A percentile compares a stretch with the other conserved stretches of the same genome.
Evolutionary conservation across 2,113 vertebrate species (phyloP).

Genomic region (Rhizomys pruinosus): DNA sequence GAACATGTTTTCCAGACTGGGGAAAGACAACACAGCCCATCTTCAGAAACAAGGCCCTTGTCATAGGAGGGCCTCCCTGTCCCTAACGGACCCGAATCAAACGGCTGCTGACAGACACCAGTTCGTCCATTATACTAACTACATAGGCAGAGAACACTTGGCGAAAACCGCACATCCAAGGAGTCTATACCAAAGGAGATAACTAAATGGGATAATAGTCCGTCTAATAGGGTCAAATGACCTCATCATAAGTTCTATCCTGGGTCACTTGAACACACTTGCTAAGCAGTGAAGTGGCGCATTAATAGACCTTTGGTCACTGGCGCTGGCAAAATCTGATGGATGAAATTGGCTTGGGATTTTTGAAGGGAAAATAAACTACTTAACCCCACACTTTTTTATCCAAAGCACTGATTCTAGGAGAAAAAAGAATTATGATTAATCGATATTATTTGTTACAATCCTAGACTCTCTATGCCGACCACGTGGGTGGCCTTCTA

Average conservation of each 20-base stretch:
- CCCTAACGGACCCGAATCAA: constrained; percentile 59
- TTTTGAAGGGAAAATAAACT: constrained; percentile 44
- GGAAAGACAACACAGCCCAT: constrained; percentile 59
- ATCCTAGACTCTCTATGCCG: background rate
- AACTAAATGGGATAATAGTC: constrained; percentile 80
- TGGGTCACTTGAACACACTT: constrained; percentile 71
- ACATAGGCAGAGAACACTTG: constrained; percentile 81
- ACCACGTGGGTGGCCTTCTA: background rate
- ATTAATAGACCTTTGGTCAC: constrained; percentile 74
- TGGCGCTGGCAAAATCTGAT: constrained; percentile 63
- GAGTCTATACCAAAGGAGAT: constrained; percentile 74
- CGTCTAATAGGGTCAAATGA: constrained; percentile 81
- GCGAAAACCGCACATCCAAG: constrained; percentile 74
- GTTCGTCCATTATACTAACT: constrained; percentile 78
- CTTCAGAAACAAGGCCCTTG: constrained; percentile 74
- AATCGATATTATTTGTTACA: constrained; percentile 45
- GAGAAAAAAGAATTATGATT: constrained; percentile 52
- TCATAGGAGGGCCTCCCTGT: constrained; percentile 41
- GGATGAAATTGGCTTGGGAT: constrained; percentile 53
- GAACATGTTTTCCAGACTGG: constrained; percentile 74
- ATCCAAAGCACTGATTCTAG: constrained; percentile 30
- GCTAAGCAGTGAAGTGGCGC: constrained; percentile 67
- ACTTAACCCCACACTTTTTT: constrained; percentile 40
- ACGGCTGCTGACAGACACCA: constrained; percentile 75
- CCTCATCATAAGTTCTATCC: constrained; percentile 77